Evolutionary conservation across 2,797 vertebrate species (phyloP).

Genomic region (Neoniphon sammara): DNA sequence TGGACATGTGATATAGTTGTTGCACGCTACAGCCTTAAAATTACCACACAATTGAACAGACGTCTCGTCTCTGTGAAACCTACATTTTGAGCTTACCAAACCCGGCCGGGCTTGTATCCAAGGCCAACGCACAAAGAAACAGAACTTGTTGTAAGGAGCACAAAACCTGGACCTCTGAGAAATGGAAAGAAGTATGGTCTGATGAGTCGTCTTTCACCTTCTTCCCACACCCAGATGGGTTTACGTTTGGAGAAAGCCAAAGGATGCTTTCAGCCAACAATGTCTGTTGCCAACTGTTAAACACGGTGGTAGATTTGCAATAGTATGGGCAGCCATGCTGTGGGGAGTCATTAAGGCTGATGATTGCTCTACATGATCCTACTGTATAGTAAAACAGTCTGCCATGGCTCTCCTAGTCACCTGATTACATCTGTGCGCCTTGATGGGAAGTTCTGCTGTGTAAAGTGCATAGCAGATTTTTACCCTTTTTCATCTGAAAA

Average conservation of each 20-base stretch:
- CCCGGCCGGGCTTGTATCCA: conserved; percentile 44
- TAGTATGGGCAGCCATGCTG: conserved; percentile 53
- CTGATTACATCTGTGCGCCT: conserved; percentile 35
- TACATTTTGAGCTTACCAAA: conserved; percentile 40
- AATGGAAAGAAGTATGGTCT: conserved; percentile 65
- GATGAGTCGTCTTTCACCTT: conserved; percentile 66
- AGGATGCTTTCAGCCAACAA: no score
- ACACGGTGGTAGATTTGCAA: no score
- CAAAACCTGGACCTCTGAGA: conserved; percentile 57
- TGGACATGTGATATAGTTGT: no score
- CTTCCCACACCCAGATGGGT: no score
- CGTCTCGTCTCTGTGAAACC: conserved; percentile 45
- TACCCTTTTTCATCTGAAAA: neutral
- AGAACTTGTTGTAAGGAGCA: conserved; percentile 60
- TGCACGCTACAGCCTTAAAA: conserved; percentile 10
- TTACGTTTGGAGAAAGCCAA: no score
- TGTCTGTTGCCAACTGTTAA: no score
- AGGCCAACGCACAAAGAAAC: conserved; percentile 52
- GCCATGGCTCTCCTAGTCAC: conserved; percentile 53
- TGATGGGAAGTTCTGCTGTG: conserved; percentile 24
- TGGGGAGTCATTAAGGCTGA: conserved; percentile 48
- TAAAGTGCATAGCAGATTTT: conserved; percentile 27
- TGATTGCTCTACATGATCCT: conserved; percentile 41
- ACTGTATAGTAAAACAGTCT: conserved; percentile 28
- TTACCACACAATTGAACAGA: conserved; percentile 43